Evolutionary conservation across 2,888 invertebrate species (phyloP).

Genomic region (Villa cingulata): DNA sequence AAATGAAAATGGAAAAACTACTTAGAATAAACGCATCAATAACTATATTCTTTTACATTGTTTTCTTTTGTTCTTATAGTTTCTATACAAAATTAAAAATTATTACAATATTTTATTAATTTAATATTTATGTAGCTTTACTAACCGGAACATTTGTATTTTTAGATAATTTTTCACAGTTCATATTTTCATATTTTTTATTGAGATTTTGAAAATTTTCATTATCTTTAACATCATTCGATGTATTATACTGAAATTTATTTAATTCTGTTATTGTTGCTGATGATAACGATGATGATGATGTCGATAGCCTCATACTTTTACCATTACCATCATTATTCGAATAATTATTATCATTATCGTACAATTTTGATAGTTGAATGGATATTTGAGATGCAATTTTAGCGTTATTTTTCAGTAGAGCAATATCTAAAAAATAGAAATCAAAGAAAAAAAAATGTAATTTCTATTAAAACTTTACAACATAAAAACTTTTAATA

Average conservation of each 20-base stretch:
- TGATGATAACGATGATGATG: too few species aligned
- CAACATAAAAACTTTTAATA: too few species aligned
- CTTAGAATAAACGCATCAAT: too few species aligned
- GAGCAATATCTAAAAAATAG: constrained; percentile 55
- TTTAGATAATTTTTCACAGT: neutral
- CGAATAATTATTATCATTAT: neutral
- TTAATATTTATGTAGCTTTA: constrained; percentile 6
- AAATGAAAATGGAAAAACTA: neutral
- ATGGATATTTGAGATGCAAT: constrained; percentile 70
- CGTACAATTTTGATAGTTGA: constrained; percentile 32
- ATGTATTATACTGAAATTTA: too few species aligned
- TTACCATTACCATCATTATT: too few species aligned
- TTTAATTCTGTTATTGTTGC: too few species aligned
- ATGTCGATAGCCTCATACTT: too few species aligned
- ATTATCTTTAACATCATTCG: too few species aligned
- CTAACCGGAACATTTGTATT: constrained; percentile 12
- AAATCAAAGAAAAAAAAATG: constrained; percentile 13
- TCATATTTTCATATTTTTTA: neutral
- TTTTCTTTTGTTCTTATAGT: too few species aligned
- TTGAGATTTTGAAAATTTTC: neutral
- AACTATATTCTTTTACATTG: too few species aligned
- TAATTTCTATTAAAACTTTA: too few species aligned
- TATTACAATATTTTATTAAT: neutral
- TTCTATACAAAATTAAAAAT: neutral
- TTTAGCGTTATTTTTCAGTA: constrained; percentile 86